Evolutionary conservation across 2,797 vertebrate genomes (phyloP).

Genomic region (Periophthalmus magnuspinnatus): DNA sequence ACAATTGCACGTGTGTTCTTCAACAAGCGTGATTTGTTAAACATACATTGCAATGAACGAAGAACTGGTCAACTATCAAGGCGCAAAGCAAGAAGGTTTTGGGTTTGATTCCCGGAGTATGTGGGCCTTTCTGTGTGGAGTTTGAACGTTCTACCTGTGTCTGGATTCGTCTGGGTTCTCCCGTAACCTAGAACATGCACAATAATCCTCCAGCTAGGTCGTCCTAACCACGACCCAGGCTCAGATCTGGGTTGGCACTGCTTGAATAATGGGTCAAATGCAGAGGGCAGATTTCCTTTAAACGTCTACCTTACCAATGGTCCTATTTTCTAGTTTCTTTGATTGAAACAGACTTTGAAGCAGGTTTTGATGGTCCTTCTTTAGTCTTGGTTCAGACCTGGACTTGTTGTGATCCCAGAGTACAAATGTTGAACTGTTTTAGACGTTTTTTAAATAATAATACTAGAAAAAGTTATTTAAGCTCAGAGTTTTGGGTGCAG

Average conservation of each 20-base stretch:
- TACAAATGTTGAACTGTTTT: neutral
- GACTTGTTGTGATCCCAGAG: neutral
- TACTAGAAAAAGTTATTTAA: constrained; percentile 6
- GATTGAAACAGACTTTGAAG: neutral
- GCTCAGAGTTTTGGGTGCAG: constrained; percentile 75
- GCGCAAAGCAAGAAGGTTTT: neutral
- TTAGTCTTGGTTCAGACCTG: neutral
- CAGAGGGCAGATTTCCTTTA: no score
- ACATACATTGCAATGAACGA: neutral
- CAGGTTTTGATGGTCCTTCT: neutral
- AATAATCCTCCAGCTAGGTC: no score
- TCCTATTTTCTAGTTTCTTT: neutral
- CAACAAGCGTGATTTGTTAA: neutral
- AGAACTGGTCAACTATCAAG: neutral
- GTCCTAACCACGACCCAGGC: no score
- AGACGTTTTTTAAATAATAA: neutral
- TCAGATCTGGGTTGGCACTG: no score
- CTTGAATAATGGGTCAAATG: no score
- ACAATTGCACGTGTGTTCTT: neutral
- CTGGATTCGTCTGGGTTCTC: no score
- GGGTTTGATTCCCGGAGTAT: neutral
- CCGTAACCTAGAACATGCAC: no score
- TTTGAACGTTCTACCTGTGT: no score
- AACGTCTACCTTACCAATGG: no score
- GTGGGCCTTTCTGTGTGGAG: neutral